Evolutionary conservation across 2,113 vertebrate genomes (phyloP), one percentile per base, ranked within the genome.

Genomic region (Mesoclemmys tuberculata): DNA sequence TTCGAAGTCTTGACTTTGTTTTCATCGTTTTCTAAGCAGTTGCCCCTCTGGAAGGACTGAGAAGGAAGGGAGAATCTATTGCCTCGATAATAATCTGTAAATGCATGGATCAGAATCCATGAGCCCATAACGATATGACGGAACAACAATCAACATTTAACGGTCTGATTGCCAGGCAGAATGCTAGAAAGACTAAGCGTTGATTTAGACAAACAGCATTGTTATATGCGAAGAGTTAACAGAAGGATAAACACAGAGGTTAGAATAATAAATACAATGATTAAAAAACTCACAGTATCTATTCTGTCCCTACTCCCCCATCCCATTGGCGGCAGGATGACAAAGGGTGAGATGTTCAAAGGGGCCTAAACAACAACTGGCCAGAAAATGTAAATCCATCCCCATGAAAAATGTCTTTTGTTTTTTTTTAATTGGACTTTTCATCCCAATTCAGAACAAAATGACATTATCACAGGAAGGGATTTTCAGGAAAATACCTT

Each of bases 61-160:
- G 93, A 87, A 93, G 52, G 88, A 97, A 2, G 29, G 87, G 82
- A 26, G 61, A 80, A 38, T 85, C 93, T 93, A 82, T 80, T 94
- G 93, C 93, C 89, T 89, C 90, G 93, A 95, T 96, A 97, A 94
- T 95, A 95, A 96, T 87, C 96, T 13, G 29, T 61, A 61, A 31
- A 61, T 6, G 29, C 95, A 90, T 90, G 94, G 94, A 95, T 96
- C 96, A 94, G 92, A 95, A 96, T 85, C 96, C 44, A 93, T 96
- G 96, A 96, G 82, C 87, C 96, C 95, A 94, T 83, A 85, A 94
- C 96, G 95, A 95, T 90, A 96, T 95, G 95, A 95, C 97, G 87
- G 87, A 82, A 78, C 93, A 77, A 93, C 41, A 87, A 96, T 93
- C 89, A 87, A 91, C 78, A 14, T 26, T 84, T 56, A 97, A 92